Percentiles rank a stretch among this genome's conserved stretches.
Conservation (phyloP, 2,797 vertebrate species). For the Gobio occitaniae region DNA sequence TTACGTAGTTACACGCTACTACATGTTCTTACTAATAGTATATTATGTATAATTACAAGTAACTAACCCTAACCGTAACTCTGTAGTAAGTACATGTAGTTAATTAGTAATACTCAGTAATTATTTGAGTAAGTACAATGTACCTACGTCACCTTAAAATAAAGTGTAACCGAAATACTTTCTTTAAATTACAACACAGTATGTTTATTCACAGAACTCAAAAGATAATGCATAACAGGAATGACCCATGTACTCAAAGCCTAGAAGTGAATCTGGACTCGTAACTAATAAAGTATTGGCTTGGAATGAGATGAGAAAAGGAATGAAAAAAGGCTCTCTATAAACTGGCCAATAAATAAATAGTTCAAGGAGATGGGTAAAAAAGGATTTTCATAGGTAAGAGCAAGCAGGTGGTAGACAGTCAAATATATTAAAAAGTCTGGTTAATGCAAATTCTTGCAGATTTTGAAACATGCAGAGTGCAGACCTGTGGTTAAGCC, state of each 20-base stretch:
- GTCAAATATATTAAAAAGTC: not conserved
- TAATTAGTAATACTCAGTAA: too few species aligned
- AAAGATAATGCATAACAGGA: not conserved
- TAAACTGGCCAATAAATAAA: not conserved
- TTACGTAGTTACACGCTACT: too few species aligned
- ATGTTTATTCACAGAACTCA: not conserved
- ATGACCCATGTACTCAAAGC: slow-evolving; percentile 6
- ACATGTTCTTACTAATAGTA: too few species aligned
- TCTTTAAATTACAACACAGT: not conserved
- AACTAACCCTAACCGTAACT: too few species aligned
- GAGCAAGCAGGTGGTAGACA: not conserved
- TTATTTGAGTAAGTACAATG: too few species aligned
- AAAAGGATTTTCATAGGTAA: not conserved
- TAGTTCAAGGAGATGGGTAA: not conserved
- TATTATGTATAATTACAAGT: too few species aligned
- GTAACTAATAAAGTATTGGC: not conserved
- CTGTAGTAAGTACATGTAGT: too few species aligned
- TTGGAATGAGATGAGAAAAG: not conserved
- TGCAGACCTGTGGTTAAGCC: not conserved
- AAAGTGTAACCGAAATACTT: not conserved
- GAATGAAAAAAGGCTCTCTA: not conserved
- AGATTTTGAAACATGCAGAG: not conserved
- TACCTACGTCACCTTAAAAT: too few species aligned
- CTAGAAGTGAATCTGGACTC: not conserved
- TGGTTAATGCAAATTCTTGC: not conserved